phyloP scores from a whole-genome alignment of 2,888 invertebrate species.

The Brenthis ino region DNA sequence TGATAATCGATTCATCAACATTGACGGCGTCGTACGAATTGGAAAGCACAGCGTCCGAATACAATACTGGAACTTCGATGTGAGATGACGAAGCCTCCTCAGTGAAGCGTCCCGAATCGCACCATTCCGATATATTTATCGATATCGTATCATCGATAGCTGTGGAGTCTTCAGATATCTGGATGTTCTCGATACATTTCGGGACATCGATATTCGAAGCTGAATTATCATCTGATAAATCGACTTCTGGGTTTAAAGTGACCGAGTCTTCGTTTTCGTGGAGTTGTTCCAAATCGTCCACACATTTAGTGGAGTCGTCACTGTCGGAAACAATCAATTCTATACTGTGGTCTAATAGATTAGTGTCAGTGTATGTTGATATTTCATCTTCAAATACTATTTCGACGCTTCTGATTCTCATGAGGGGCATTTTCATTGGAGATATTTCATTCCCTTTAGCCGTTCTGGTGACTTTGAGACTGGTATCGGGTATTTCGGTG shows the following conservation, averaged over 20 bases:
- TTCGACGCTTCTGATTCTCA: constrained; percentile 76
- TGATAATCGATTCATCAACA: constrained; percentile 51
- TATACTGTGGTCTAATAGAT: constrained; percentile 63
- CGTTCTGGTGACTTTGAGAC: constrained; percentile 58
- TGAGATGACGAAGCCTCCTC: constrained; percentile 70
- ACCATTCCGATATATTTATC: constrained; percentile 64
- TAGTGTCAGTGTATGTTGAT: constrained; percentile 71
- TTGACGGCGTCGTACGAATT: constrained; percentile 64
- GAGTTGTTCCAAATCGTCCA: constrained; percentile 67
- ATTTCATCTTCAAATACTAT: constrained; percentile 77
- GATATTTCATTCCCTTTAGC: constrained; percentile 72
- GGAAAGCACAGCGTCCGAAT: constrained; percentile 72
- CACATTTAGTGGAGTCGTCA: constrained; percentile 75
- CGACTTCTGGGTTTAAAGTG: constrained; percentile 69
- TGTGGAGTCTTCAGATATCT: constrained; percentile 48
- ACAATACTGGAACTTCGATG: constrained; percentile 56
- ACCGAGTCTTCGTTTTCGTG: constrained; percentile 64
- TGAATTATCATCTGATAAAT: constrained; percentile 69
- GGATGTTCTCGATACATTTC: constrained; percentile 39
- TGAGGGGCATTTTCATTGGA: constrained; percentile 71
- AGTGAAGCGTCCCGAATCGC: constrained; percentile 72
- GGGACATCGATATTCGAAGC: constrained; percentile 46
- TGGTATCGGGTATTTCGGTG: constrained; percentile 59
- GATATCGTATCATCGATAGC: constrained; percentile 59
- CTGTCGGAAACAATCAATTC: constrained; percentile 67